Evolutionary conservation across 2,113 vertebrate genomes (phyloP), one percentile per base, ranked within the genome.

Genomic region (Laticauda laticaudata): DNA sequence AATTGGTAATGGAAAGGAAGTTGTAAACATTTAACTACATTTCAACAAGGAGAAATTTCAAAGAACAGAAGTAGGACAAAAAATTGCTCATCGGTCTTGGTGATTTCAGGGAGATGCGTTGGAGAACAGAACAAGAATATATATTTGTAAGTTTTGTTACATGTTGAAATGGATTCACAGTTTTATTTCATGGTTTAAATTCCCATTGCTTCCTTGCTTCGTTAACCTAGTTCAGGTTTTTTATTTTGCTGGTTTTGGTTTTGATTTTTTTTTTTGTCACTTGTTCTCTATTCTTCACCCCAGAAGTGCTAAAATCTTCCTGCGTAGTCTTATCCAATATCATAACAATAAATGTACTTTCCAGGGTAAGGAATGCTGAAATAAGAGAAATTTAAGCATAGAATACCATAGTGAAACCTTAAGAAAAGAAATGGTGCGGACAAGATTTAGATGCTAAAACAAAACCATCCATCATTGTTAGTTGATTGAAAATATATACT

Each of bases 141-240:
- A 51, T 92, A 85, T 57, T 2, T 89, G 64, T 89, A 24, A 75
- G 39, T 57, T 85, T 56, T 56, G 34, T 39, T 92, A 7, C 53
- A 89, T 81, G 81, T 92, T 90, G 64, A 86, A 85, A 90, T 81
- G 39, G 53, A 86, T 90, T 92, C 20, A 29, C 34, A 81, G 64
- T 69, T 48, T 92, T 86, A 86, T 90, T 86, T 89, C 54, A 15
- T 59, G 10, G 48, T 90, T 85, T 51, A 59, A 86, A 92, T 54
- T 86, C 24, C 15, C n/a, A 51, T 61, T 61, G 43, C 45, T 54
- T 54, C 69, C 34, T 81, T 81, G 69, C 69, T 54, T 81, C 34
- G 11, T 39, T 57, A 45, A 45, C 45, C 45, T 45, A 57, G 54
- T n/a, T 87, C 48, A 15, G 24, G 23, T 18, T 56, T 56, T 23